phyloP scores from a whole-genome alignment of 2,888 invertebrate species.

The Stenurella melanura region DNA sequence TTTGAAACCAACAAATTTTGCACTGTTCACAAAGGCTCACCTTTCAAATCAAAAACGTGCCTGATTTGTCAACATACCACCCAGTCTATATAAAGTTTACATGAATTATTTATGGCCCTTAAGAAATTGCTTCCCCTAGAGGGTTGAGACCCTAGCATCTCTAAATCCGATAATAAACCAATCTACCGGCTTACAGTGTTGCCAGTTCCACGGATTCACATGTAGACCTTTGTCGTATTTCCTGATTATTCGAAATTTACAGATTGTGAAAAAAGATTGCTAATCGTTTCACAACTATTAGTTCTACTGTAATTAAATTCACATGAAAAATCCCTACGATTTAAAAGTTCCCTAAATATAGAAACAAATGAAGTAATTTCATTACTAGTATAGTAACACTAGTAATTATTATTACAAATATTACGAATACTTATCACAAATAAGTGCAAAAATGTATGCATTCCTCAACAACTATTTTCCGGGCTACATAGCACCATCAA shows the following conservation, averaged over 20 bases:
- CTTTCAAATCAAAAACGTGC: neutral
- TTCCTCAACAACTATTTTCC: too few relatives aligned
- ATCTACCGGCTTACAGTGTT: neutral
- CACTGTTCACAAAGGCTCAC: neutral
- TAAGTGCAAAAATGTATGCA: too few relatives aligned
- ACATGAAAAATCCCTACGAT: too few relatives aligned
- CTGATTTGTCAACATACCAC: neutral
- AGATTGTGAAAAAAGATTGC: neutral
- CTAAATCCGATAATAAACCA: neutral
- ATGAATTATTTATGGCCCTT: neutral
- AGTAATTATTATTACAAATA: too few relatives aligned
- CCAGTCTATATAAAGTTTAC: neutral
- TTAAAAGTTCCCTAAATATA: too few relatives aligned
- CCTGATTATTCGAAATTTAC: neutral
- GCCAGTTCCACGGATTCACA: neutral
- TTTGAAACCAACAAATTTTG: too few relatives aligned
- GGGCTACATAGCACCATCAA: too few relatives aligned
- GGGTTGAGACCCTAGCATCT: neutral
- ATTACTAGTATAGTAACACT: too few relatives aligned
- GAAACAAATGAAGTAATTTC: too few relatives aligned
- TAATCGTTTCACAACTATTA: neutral
- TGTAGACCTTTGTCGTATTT: neutral
- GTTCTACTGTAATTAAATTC: too few relatives aligned
- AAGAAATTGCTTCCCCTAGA: slow-evolving; percentile 1
- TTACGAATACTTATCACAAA: too few relatives aligned